Conservation (phyloP, 2,888 invertebrate genomes). For the Thecophora atra region DNA sequence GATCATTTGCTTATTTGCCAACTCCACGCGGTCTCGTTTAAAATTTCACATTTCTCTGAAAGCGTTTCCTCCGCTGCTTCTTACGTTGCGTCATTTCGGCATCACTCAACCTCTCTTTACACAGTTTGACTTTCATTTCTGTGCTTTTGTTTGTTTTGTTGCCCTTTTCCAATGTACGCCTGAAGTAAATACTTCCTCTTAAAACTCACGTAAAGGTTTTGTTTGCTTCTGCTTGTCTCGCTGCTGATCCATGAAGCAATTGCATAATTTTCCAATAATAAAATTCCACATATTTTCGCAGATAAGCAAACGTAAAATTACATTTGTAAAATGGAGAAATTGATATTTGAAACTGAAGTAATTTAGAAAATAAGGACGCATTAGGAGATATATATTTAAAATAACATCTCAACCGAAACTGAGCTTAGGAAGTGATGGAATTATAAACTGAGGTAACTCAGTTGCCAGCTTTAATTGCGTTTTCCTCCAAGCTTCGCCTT, state of each 20-base stretch:
- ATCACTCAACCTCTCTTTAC: neutral
- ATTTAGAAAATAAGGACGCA: too few species aligned
- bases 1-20: neutral
- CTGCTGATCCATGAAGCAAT: neutral
- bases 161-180: neutral
- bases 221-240: neutral
- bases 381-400: too few species aligned
- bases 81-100: neutral
- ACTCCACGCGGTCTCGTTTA: neutral
- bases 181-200: too few species aligned
- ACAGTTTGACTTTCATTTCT: slow-evolving; percentile 1
- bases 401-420: too few species aligned
- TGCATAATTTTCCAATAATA: neutral
- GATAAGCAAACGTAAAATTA: too few species aligned
- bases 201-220: too few species aligned
- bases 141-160: neutral
- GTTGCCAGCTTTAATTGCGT: too few species aligned
- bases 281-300: too few species aligned
- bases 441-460: neutral
- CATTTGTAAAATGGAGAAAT: too few species aligned
- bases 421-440: too few species aligned
- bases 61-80: neutral
- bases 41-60: neutral
- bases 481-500: neutral
- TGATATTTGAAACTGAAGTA: too few species aligned